Percentiles rank a stretch among this genome's conserved stretches.
Evolutionary conservation across 2,888 invertebrate genomes (phyloP).

Genomic region (Neelides folsomi): DNA sequence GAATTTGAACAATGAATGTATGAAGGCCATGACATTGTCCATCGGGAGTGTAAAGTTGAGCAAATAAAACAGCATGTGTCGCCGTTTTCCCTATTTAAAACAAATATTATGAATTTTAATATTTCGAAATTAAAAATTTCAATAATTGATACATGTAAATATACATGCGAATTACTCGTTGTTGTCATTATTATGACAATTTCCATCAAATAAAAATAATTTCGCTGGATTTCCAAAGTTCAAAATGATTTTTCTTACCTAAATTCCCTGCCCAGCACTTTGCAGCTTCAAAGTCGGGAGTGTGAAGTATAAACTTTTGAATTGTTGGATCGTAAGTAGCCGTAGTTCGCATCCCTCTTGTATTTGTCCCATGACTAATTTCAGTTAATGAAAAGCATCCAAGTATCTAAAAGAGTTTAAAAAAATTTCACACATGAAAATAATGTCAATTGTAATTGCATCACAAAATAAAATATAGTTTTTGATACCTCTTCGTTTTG

Average conservation of each 20-base stretch:
- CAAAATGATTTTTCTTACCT: conserved; percentile 40
- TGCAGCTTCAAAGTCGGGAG: conserved; percentile 63
- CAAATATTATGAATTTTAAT: background rate
- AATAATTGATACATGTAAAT: too few relatives aligned
- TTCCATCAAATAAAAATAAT: too few relatives aligned
- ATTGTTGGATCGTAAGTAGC: conserved; percentile 64
- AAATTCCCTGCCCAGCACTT: conserved; percentile 86
- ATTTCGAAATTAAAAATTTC: background rate
- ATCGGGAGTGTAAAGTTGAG: conserved; percentile 70
- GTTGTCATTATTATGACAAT: too few relatives aligned
- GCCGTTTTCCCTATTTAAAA: conserved; percentile 47
- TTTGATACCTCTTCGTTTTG: conserved; percentile 37
- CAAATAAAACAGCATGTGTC: conserved; percentile 74
- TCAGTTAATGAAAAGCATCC: conserved; percentile 52
- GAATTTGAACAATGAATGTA: conserved; percentile 73
- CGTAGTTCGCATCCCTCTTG: conserved; percentile 69
- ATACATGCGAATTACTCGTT: too few relatives aligned
- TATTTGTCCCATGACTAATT: conserved; percentile 80
- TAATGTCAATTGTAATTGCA: too few relatives aligned
- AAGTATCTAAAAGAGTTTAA: conserved; percentile 11
- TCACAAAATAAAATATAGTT: too few relatives aligned
- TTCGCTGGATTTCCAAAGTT: background rate
- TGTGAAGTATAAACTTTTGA: conserved; percentile 57
- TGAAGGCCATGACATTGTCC: conserved; percentile 71
- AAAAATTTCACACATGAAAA: too few relatives aligned